Evolutionary conservation across 2,888 invertebrate genomes (phyloP).

Genomic region (Epistrophe eligans): DNA sequence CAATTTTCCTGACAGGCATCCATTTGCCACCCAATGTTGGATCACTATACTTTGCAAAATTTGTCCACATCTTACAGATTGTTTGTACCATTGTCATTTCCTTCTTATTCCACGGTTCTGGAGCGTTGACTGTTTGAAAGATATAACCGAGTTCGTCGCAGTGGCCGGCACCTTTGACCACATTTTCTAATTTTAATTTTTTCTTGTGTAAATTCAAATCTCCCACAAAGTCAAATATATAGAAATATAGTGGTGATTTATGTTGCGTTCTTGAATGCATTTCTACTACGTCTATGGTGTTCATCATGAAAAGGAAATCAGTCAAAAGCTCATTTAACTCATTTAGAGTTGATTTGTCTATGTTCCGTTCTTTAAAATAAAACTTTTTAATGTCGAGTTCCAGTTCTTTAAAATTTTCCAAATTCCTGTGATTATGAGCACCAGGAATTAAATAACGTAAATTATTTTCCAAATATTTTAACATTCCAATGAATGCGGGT

Average conservation of each 20-base stretch:
- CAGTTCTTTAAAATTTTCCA: neutral
- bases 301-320: constrained; percentile 80
- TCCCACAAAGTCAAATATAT: constrained; percentile 85
- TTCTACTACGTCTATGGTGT: constrained; percentile 54
- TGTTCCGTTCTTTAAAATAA: constrained; percentile 83
- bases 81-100: constrained; percentile 82
- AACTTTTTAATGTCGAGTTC: constrained; percentile 77
- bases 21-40: constrained; percentile 75
- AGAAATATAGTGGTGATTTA: constrained; percentile 84
- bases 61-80: constrained; percentile 85
- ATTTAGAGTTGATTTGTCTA: constrained; percentile 82
- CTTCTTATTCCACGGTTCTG: constrained; percentile 64
- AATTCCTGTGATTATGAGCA: neutral
- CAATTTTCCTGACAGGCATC: constrained; percentile 70
- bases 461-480: constrained; percentile 67
- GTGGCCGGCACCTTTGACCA: constrained; percentile 85
- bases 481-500: constrained; percentile 36
- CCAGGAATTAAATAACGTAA: constrained; percentile 72
- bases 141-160: constrained; percentile 86
- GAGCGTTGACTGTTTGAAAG: constrained; percentile 80
- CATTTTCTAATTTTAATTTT: constrained; percentile 79
- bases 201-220: constrained; percentile 84
- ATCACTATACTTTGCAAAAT: constrained; percentile 85
- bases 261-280: constrained; percentile 70
- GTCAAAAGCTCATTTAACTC: constrained; percentile 84